Base-by-base conservation (phyloP, 2,888 invertebrate genomes). In the Blomia tropicalis region DNA sequence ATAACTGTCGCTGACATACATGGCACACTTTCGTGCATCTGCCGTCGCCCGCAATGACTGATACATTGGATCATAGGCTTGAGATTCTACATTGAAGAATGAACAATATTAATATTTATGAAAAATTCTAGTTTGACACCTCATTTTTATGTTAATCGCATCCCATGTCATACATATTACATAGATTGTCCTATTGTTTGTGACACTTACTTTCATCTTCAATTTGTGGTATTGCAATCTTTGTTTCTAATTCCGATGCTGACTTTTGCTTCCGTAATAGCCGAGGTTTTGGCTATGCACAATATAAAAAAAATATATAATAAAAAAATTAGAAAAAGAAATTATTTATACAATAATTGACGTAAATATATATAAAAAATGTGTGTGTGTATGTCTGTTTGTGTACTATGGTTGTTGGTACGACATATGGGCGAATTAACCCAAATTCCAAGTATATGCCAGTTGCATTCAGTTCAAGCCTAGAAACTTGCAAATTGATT, bases 1-100 rank as follows among this genome's bases (percentile, higher is more conserved):
- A 56, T 56, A 56, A 31, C 29, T 17, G 25, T 56, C 56, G 2
- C n/a, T 32, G 2, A 56, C 56, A 2, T 29, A 56, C 29, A n/a
- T 14, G 25, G 56, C 56, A 56, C 56, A 56, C n/a, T 36, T 31
- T 29, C 56, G 56, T 68, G 88, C 85, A 80, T 89, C 88, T 74
- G 87, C 87, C 73, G 89, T 89, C 76, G 89, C 87, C 80, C 89
- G 89, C 80, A 90, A 82, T 75, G 89, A 88, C 80, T 88, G 88
- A 79, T 90, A 90, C 77, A 87, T 87, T 78, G 84, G 84, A 81
- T 90, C 89, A 36, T 56, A 56, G 29, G 14, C n/a, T n/a, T n/a
- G 31, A 19, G 25, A 31, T 31, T 36, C 56, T 56, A 27, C 22
- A 3, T 2, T n/a, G 22, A 29, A 29, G 22, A 51, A 27, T 47